Percentiles rank a stretch among this genome's conserved stretches.
Evolutionary conservation across 2,888 invertebrate species (phyloP).

Genomic region (Macropis europaea): DNA sequence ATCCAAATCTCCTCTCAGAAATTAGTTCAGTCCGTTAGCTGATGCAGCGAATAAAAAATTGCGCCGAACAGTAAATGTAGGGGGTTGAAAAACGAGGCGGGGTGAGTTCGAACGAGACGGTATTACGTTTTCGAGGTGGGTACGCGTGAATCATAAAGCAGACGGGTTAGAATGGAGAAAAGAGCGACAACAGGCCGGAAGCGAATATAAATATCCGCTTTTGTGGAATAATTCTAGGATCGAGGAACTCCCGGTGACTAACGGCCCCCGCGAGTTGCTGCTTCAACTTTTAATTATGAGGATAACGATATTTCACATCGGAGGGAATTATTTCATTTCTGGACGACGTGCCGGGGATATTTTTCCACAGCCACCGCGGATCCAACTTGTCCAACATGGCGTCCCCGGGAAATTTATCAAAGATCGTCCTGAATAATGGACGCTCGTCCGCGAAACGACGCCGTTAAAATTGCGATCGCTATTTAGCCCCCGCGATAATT

Average conservation of each 20-base stretch:
- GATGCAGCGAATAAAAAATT: too few relatives aligned
- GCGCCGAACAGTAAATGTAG: too few relatives aligned
- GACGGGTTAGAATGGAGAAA: neutral
- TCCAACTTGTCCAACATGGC: neutral
- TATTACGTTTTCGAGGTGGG: neutral
- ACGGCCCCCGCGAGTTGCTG: slow-evolving; percentile 7
- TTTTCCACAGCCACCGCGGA: neutral
- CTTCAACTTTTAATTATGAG: slow-evolving; percentile 47
- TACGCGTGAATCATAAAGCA: slow-evolving; percentile 13
- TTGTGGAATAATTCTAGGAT: slow-evolving; percentile 39
- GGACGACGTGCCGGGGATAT: slow-evolving; percentile 7
- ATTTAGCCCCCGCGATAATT: neutral
- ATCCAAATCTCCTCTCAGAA: too few relatives aligned
- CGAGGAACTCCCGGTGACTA: slow-evolving; percentile 11
- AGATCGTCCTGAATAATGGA: slow-evolving; percentile 21
- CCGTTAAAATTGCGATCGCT: slow-evolving; percentile 3
- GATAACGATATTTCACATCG: slow-evolving; percentile 29
- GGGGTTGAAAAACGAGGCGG: neutral
- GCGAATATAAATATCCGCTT: slow-evolving; percentile 20
- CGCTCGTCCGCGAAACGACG: slow-evolving; percentile 6
- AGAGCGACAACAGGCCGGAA: neutral
- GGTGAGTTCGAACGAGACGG: neutral
- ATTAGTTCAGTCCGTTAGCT: too few relatives aligned
- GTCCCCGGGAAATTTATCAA: slow-evolving; percentile 11
- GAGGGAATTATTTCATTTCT: slow-evolving; percentile 36